Percentiles rank a stretch among this genome's conserved stretches.
Evolutionary conservation across 2,888 invertebrate genomes (phyloP).

Genomic region (Lordiphosa andalusiaca): DNA sequence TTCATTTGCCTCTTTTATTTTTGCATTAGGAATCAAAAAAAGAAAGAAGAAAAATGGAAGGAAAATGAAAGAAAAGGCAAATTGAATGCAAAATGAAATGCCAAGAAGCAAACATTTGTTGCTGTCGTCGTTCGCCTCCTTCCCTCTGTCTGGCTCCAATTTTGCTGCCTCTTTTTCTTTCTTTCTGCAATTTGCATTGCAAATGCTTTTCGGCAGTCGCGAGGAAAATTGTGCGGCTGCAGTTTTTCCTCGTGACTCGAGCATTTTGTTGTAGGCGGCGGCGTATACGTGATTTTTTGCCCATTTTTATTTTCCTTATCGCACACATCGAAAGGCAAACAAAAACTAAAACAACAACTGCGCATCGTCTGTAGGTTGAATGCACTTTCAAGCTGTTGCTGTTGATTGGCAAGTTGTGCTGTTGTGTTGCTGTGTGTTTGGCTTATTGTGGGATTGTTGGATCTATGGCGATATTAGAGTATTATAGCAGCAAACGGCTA

Average conservation of each 20-base stretch:
- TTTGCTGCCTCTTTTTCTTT: conserved; percentile 38
- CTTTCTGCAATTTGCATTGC: conserved; percentile 63
- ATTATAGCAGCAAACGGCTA: too few species aligned
- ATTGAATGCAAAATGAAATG: conserved; percentile 67
- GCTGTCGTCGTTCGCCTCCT: neutral
- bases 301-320: conserved; percentile 41
- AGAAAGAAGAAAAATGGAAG: conserved; percentile 31
- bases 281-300: conserved; percentile 64
- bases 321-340: conserved; percentile 8
- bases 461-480: neutral
- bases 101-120: conserved; percentile 63
- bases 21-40: conserved; percentile 50
- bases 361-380: conserved; percentile 35
- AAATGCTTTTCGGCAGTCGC: conserved; percentile 64
- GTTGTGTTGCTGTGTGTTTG: conserved; percentile 6
- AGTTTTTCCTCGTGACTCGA: conserved; percentile 41
- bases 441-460: conserved; percentile 7
- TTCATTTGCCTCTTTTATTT: conserved; percentile 70
- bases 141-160: conserved; percentile 34
- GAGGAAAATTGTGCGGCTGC: conserved; percentile 57
- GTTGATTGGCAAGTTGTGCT: conserved; percentile 15
- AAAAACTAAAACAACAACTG: neutral
- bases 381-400: conserved; percentile 46
- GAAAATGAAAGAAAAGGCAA: conserved; percentile 49
- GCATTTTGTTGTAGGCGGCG: conserved; percentile 30